These are phyloP conservation scores for Armadillidium nasatum DNA, from an alignment of 1,140 invertebrate species.

Conservation along the genomic window DNA sequence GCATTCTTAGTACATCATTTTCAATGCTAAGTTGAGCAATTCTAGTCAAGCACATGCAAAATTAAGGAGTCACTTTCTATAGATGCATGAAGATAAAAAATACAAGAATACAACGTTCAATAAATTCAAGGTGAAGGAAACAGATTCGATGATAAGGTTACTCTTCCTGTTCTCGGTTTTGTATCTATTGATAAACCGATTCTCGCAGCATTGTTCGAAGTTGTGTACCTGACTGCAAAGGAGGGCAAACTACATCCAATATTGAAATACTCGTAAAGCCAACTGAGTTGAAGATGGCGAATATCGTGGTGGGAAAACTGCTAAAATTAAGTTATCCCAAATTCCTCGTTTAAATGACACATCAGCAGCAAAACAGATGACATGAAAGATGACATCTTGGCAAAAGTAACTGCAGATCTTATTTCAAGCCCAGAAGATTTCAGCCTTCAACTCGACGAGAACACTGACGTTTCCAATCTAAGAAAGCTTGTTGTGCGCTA, in stretches of 20 bases:
- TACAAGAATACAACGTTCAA: conserved; percentile 29
- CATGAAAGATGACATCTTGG: conserved; percentile 26
- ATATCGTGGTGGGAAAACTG: conserved; percentile 31
- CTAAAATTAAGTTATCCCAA: conserved; percentile 29
- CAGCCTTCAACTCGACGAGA: conserved; percentile 24
- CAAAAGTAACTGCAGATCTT: conserved; percentile 28
- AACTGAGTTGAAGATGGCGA: conserved; percentile 26
- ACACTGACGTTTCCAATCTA: conserved; percentile 12
- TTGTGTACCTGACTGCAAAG: conserved; percentile 28
- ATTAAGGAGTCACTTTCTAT: conserved; percentile 26
- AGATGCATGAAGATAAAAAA: conserved; percentile 29
- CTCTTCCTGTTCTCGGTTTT: conserved; percentile 25
- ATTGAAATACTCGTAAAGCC: conserved; percentile 27
- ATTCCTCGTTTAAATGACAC: conserved; percentile 32
- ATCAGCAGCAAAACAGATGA: conserved; percentile 27
- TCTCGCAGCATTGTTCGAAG: conserved; percentile 18
- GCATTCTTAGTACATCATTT: conserved; percentile 30
- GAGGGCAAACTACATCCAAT: conserved; percentile 29
- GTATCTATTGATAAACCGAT: conserved; percentile 24
- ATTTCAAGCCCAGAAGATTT: conserved; percentile 27
- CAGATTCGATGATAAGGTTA: conserved; percentile 27
- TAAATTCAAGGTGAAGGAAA: conserved; percentile 20
- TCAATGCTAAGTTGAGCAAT: conserved; percentile 30
- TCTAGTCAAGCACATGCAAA: conserved; percentile 28
- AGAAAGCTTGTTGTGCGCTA: conserved; percentile 27